Conservation (phyloP, 2,113 vertebrate species). For the Sceloporus undulatus region DNA sequence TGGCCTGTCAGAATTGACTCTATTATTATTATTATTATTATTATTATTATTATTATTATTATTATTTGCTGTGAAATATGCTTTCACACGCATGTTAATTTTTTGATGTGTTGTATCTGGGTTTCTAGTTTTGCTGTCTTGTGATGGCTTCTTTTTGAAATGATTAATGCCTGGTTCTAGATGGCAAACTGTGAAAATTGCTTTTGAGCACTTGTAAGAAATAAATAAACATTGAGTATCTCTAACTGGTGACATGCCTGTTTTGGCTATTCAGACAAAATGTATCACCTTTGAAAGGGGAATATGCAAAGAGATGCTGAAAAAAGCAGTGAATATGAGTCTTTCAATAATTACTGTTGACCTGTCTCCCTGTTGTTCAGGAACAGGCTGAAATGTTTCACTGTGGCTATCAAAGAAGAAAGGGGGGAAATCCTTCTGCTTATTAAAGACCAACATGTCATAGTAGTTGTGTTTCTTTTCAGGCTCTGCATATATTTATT, state of each 20-base stretch:
- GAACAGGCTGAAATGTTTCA: slow-evolving; percentile 38
- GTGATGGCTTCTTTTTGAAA: not conserved
- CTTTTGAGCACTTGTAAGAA: not conserved
- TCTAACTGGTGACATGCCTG: not conserved
- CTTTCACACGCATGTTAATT: not conserved
- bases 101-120: not conserved
- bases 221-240: not conserved
- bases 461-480: slow-evolving; percentile 46
- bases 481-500: slow-evolving; percentile 8
- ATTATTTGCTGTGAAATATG: no score
- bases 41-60: no score
- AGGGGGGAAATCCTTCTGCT: not conserved
- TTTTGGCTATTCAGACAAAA: not conserved
- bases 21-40: no score
- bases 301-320: not conserved
- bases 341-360: slow-evolving; percentile 52
- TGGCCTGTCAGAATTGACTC: not conserved
- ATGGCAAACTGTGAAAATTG: not conserved
- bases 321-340: not conserved
- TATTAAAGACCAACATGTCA: slow-evolving; percentile 48
- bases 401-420: slow-evolving; percentile 43
- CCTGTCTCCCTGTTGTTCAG: not conserved
- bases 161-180: not conserved
- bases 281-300: not conserved
- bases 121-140: not conserved